A percentile compares a stretch with the other conserved stretches of the same genome.
These are phyloP conservation scores for Teleopsis dalmanni DNA, from an alignment of 1,140 invertebrate species.

Conservation along the genomic window DNA sequence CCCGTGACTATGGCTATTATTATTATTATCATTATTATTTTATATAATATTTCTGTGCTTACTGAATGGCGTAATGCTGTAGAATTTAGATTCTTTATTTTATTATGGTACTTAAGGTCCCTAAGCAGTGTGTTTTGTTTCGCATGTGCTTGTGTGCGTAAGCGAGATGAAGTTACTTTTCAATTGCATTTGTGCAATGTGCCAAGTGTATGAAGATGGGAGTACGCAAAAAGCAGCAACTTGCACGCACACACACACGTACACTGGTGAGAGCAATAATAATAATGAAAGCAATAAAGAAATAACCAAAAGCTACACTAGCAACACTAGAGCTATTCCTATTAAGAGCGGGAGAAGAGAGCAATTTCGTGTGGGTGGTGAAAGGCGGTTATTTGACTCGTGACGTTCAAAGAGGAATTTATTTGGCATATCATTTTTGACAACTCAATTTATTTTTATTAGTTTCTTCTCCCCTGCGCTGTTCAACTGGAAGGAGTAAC, in stretches of 20 bases:
- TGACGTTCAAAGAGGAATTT: constrained; percentile 44
- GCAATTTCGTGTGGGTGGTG: no score
- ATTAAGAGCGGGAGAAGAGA: no score
- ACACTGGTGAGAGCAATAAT: neutral
- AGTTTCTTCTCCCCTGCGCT: constrained; percentile 21
- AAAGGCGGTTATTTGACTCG: no score
- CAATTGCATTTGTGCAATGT: neutral
- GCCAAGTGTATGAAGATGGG: neutral
- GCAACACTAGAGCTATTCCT: constrained; percentile 13
- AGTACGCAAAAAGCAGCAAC: neutral
- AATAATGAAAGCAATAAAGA: neutral
- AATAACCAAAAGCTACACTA: neutral
- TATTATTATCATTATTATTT: neutral
- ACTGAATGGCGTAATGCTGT: neutral
- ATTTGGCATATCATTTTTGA: constrained; percentile 44
- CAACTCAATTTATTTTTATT: constrained; percentile 46
- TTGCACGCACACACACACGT: neutral
- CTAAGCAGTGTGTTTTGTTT: no score
- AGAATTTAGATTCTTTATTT: neutral
- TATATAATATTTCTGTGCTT: neutral
- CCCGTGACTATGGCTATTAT: no score
- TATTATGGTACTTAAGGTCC: neutral
- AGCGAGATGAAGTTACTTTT: neutral
- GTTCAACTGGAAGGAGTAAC: constrained; percentile 1
- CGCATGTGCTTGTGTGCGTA: neutral